Percentiles rank a stretch among this genome's conserved stretches.
These are phyloP conservation scores for Oscheius sp. DNA, from an alignment of 2,888 invertebrate species.

Conservation along the genomic window DNA sequence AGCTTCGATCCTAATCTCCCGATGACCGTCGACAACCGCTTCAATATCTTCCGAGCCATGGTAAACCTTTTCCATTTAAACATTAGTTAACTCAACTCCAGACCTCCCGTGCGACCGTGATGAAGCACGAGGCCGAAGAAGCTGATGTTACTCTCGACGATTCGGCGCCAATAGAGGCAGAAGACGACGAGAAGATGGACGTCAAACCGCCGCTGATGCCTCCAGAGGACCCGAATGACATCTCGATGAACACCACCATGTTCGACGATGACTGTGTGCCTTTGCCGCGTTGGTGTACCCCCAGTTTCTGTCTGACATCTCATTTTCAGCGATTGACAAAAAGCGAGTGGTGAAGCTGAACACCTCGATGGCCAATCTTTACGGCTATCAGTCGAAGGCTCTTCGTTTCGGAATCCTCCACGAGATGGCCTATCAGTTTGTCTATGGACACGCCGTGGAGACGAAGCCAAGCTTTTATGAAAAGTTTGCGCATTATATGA, in stretches of 20 bases:
- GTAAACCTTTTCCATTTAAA: not conserved
- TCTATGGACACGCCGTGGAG: slow-evolving; percentile 41
- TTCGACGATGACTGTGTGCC: not conserved
- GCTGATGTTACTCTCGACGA: not conserved
- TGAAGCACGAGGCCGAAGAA: slow-evolving; percentile 11
- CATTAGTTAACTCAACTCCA: not conserved
- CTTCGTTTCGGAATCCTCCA: slow-evolving; percentile 55
- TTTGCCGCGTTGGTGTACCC: not conserved
- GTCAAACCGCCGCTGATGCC: not conserved
- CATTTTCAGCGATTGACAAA: slow-evolving; percentile 5
- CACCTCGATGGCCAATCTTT: slow-evolving; percentile 14
- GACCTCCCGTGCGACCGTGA: slow-evolving; percentile 30
- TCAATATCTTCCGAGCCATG: slow-evolving; percentile 28
- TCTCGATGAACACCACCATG: not conserved
- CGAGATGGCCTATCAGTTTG: slow-evolving; percentile 58
- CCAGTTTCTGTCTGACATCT: too few relatives aligned
- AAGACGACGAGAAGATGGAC: not conserved
- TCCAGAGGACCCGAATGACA: too few relatives aligned
- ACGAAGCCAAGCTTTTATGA: slow-evolving; percentile 33
- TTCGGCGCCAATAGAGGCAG: not conserved
- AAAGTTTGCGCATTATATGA: slow-evolving; percentile 15
- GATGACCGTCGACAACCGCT: slow-evolving; percentile 14
- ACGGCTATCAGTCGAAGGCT: slow-evolving; percentile 58
- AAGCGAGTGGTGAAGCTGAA: slow-evolving; percentile 21
- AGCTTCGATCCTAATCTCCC: slow-evolving; percentile 1